Conservation (phyloP, 2,113 vertebrate species). For the Peromyscus polionotus region DNA sequence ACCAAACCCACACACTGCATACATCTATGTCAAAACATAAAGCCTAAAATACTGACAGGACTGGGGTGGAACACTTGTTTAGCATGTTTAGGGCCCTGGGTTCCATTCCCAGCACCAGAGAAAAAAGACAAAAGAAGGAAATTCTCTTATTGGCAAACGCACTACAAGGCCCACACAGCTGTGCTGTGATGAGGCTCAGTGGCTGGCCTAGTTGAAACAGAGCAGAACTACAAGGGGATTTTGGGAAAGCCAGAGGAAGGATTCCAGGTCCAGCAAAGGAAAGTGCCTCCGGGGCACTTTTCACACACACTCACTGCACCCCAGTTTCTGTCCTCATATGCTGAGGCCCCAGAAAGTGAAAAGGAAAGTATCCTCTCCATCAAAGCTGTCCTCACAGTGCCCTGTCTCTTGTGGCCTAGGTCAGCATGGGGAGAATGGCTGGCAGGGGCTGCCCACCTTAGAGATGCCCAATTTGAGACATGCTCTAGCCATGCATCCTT, state of each 20-base stretch:
- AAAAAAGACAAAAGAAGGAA: neutral
- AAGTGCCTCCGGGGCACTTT: neutral
- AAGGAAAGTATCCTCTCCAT: neutral
- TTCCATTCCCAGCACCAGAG: neutral
- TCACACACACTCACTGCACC: accelerated
- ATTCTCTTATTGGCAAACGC: too few species aligned
- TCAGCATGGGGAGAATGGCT: neutral
- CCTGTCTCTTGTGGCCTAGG: neutral
- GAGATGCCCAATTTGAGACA: accelerated
- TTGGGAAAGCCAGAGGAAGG: neutral
- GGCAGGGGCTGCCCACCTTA: neutral
- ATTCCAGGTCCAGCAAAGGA: neutral
- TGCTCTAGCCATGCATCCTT: accelerated
- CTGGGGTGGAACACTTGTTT: neutral
- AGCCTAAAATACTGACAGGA: too few species aligned
- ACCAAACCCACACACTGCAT: accelerated
- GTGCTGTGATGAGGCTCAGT: neutral
- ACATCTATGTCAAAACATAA: accelerated
- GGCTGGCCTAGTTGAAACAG: neutral
- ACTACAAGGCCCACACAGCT: neutral
- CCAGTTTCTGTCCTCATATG: neutral
- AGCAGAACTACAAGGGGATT: too few species aligned
- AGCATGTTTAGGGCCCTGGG: neutral
- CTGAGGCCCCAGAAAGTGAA: neutral
- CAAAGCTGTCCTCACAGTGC: accelerated